Conservation (phyloP, 2,888 invertebrate species). For the Exephanes ischioxanthus region DNA sequence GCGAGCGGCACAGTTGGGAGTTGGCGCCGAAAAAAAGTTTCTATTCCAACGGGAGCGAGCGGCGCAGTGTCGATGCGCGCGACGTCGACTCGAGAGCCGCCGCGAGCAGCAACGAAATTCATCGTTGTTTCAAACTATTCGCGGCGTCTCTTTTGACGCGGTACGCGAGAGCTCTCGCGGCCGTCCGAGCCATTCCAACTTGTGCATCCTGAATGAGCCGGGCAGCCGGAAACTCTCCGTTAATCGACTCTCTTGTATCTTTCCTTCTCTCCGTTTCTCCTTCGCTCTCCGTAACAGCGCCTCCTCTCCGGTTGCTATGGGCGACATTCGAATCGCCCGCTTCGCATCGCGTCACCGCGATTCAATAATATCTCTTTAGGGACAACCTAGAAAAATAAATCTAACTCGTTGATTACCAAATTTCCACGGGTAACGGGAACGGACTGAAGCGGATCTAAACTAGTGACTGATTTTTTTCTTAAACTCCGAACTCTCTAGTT, state of each 20-base stretch:
- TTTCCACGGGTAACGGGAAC: no score
- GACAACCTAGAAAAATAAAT: no score
- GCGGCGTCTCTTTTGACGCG: conserved; percentile 20
- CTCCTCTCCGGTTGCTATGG: conserved; percentile 55
- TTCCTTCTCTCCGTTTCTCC: conserved; percentile 54
- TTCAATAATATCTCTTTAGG: conserved; percentile 4
- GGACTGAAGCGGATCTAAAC: no score
- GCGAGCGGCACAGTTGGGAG: conserved; percentile 13
- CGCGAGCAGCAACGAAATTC: background rate
- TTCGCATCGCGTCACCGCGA: background rate
- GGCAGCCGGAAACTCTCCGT: conserved; percentile 61
- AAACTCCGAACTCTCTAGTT: no score
- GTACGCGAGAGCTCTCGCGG: background rate
- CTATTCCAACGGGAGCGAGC: conserved; percentile 15
- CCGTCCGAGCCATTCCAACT: background rate
- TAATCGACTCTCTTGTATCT: conserved; percentile 54
- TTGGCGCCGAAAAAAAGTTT: conserved; percentile 21
- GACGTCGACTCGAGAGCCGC: background rate
- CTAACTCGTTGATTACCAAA: no score
- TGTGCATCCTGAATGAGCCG: conserved; percentile 58
- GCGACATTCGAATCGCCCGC: conserved; percentile 8
- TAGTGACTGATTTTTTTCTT: no score
- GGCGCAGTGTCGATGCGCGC: background rate
- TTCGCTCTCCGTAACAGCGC: conserved; percentile 30
- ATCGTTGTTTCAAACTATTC: background rate